A percentile compares a stretch with the other conserved stretches of the same genome.
These are phyloP conservation scores for Uromys caudimaculatus DNA, from an alignment of 2,797 vertebrate genomes.

Conservation along the genomic window DNA sequence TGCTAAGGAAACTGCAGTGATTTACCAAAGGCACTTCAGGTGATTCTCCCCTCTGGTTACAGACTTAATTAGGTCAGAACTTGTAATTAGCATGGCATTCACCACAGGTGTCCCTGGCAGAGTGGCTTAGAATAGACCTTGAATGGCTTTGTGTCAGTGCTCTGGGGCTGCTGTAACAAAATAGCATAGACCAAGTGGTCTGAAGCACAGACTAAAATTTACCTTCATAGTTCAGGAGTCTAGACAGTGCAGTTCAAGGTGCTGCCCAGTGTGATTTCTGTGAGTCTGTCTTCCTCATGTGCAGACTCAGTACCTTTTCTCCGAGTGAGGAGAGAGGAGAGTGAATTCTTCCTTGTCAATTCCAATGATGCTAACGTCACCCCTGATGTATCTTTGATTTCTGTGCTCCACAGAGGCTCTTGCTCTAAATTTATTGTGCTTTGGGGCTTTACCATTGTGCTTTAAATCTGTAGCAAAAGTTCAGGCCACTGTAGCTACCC, in stretches of 20 bases:
- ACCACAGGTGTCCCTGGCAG: background rate
- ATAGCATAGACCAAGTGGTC: background rate
- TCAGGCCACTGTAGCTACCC: background rate
- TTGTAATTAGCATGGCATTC: constrained; percentile 10
- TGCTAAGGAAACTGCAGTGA: background rate
- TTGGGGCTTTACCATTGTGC: background rate
- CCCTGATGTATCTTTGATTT: background rate
- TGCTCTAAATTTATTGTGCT: background rate
- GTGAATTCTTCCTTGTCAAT: background rate
- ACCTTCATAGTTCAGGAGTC: background rate
- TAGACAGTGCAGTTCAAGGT: background rate
- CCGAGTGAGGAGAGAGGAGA: background rate
- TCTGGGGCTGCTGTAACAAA: background rate
- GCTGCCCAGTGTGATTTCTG: background rate
- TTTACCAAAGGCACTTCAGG: background rate
- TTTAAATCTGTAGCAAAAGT: background rate
- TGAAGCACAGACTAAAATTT: background rate
- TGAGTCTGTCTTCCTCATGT: background rate
- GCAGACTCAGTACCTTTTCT: background rate
- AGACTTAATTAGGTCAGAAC: constrained; percentile 29
- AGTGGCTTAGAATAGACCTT: background rate
- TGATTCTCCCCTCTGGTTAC: constrained; percentile 31
- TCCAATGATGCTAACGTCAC: background rate
- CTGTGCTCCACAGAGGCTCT: background rate
- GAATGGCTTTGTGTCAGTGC: background rate